These are phyloP conservation scores for Colostygia pectinataria DNA, from an alignment of 2,888 invertebrate species.

Conservation along the genomic window DNA sequence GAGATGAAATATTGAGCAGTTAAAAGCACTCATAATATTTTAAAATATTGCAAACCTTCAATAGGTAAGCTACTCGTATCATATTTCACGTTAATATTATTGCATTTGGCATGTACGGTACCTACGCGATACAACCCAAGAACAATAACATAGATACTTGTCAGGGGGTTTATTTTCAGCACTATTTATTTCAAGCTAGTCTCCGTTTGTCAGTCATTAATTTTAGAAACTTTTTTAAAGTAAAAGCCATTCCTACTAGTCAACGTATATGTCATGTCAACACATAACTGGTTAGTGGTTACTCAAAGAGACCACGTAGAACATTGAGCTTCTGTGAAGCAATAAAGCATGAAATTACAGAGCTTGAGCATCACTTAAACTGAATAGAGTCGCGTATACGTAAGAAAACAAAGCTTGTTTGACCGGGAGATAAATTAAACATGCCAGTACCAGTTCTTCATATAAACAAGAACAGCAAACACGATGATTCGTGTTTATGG, in stretches of 20 bases:
- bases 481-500: slow-evolving; percentile 47
- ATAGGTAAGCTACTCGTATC: background rate
- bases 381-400: slow-evolving; percentile 20
- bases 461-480: slow-evolving; percentile 35
- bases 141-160: too few species aligned
- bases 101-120: background rate
- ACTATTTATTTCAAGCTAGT: too few species aligned
- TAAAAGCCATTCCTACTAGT: too few species aligned
- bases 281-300: too few species aligned
- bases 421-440: slow-evolving; percentile 29
- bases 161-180: too few species aligned
- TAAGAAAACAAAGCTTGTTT: slow-evolving; percentile 31
- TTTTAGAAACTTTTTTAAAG: too few species aligned
- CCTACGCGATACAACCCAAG: background rate
- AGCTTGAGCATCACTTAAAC: slow-evolving; percentile 17
- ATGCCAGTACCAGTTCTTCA: slow-evolving; percentile 25
- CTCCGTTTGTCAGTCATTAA: too few species aligned
- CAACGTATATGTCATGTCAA: too few species aligned
- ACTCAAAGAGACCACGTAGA: slow-evolving; percentile 6
- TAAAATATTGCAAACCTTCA: background rate
- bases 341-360: slow-evolving; percentile 3
- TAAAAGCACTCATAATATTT: background rate
- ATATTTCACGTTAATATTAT: slow-evolving; percentile 1
- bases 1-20: slow-evolving; percentile 2
- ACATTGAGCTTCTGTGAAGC: background rate